Conservation (phyloP, 2,888 invertebrate genomes). For the Itoplectis maculator region DNA sequence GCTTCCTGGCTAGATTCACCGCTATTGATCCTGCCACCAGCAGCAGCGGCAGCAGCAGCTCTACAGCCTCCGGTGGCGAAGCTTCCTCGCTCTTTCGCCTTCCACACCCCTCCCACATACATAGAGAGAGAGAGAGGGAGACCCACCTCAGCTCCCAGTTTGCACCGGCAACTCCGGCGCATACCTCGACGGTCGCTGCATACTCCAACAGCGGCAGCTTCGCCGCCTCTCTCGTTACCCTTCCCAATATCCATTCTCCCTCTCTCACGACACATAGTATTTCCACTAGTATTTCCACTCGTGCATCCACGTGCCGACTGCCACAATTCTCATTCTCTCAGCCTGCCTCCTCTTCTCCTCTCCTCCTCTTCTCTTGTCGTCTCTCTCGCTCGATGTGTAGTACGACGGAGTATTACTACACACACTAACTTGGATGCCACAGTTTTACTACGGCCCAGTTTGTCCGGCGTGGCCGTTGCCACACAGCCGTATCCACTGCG, state of each 20-base stretch:
- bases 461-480: no score
- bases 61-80: conserved; percentile 60
- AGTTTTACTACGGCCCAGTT: conserved; percentile 7
- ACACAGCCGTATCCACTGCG: no score
- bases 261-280: conserved; percentile 5
- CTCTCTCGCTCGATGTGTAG: no score
- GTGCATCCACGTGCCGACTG: conserved; percentile 36
- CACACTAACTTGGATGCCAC: neutral
- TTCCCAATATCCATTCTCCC: no score
- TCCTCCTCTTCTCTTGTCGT: no score
- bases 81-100: conserved; percentile 48
- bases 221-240: conserved; percentile 2
- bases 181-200: conserved; percentile 19
- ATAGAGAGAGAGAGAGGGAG: neutral
- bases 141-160: conserved; percentile 14
- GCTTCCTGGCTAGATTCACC: conserved; percentile 63
- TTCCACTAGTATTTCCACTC: neutral
- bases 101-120: conserved; percentile 3
- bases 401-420: neutral
- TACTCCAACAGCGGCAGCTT: neutral
- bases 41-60: conserved; percentile 41
- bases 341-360: no score
- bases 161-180: conserved; percentile 37
- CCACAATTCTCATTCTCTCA: neutral
- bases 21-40: conserved; percentile 67